Conservation (phyloP, 1,140 invertebrate genomes). For the Drosophila melanica region DNA sequence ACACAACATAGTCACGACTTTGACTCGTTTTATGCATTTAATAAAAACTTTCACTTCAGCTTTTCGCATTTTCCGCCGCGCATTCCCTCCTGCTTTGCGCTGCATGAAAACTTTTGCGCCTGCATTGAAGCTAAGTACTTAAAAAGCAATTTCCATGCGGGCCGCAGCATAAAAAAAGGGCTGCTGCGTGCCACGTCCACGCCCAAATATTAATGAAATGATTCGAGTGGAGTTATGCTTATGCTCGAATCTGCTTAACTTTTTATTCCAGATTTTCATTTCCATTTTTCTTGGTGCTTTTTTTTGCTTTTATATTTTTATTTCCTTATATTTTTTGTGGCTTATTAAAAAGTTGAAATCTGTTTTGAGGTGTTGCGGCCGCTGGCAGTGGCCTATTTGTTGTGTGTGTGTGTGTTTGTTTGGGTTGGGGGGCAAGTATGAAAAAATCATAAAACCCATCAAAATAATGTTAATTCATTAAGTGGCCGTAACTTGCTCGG, state of each 20-base stretch:
- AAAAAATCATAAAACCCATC: conserved; percentile 80
- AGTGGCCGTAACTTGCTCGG: conserved; percentile 77
- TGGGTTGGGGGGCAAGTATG: conserved; percentile 47
- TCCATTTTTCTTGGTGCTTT: not conserved
- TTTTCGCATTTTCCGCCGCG: conserved; percentile 50
- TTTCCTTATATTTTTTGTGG: conserved; percentile 52
- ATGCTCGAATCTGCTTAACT: conserved; percentile 57
- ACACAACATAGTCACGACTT: conserved; percentile 56
- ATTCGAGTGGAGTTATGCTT: conserved; percentile 79
- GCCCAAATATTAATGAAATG: conserved; percentile 80
- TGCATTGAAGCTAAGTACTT: conserved; percentile 79
- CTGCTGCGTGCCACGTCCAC: conserved; percentile 27
- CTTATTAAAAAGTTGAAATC: conserved; percentile 76
- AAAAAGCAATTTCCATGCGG: conserved; percentile 75
- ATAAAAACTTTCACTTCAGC: conserved; percentile 77
- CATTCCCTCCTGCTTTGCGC: conserved; percentile 7
- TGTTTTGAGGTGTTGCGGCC: conserved; percentile 44
- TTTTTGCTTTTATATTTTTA: not conserved
- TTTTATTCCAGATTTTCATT: conserved; percentile 42
- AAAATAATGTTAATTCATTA: conserved; percentile 83
- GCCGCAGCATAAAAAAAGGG: conserved; percentile 47
- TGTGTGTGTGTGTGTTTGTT: conserved; percentile 15
- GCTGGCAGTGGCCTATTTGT: conserved; percentile 29
- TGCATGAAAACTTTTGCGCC: conserved; percentile 68
- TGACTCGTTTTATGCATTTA: conserved; percentile 77